A percentile compares a stretch with the other conserved stretches of the same genome.
Conservation (phyloP, 1,140 invertebrate species). For the Heliconius hermathena region DNA sequence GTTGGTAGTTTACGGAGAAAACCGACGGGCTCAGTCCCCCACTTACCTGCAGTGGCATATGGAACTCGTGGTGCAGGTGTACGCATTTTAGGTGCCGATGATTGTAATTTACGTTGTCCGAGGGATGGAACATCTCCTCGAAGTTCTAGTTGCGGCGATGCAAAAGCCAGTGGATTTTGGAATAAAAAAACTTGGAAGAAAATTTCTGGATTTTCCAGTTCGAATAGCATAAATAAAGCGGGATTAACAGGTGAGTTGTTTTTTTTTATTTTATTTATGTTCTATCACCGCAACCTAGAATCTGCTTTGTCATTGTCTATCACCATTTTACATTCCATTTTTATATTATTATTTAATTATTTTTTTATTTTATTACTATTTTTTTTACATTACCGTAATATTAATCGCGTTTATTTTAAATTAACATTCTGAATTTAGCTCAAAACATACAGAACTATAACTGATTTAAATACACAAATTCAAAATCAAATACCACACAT, state of each 20-base stretch:
- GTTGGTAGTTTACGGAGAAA: constrained; percentile 84
- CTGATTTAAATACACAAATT: background rate
- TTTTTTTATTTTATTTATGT: background rate
- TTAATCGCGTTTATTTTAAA: constrained; percentile 20
- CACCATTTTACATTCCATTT: background rate
- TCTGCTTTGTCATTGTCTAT: background rate
- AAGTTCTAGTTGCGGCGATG: constrained; percentile 77
- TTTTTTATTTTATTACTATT: constrained; percentile 14
- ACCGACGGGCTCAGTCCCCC: constrained; percentile 79
- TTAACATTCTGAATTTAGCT: constrained; percentile 67
- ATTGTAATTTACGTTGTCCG: constrained; percentile 63
- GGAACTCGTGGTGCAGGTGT: constrained; percentile 74
- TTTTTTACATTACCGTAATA: background rate
- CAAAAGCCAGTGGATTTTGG: constrained; percentile 84
- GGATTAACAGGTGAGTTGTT: constrained; percentile 83
- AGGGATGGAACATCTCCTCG: constrained; percentile 65
- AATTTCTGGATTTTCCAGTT: constrained; percentile 86
- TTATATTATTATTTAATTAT: constrained; percentile 13
- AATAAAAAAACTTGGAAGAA: constrained; percentile 90
- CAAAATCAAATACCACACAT: background rate
- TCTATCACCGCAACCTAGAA: background rate
- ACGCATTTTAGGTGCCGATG: constrained; percentile 70
- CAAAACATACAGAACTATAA: constrained; percentile 43
- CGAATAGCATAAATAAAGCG: constrained; percentile 85
- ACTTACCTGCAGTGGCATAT: constrained; percentile 80